These are phyloP conservation scores for Agrotis puta DNA, from an alignment of 2,888 invertebrate genomes.

Conservation along the genomic window DNA sequence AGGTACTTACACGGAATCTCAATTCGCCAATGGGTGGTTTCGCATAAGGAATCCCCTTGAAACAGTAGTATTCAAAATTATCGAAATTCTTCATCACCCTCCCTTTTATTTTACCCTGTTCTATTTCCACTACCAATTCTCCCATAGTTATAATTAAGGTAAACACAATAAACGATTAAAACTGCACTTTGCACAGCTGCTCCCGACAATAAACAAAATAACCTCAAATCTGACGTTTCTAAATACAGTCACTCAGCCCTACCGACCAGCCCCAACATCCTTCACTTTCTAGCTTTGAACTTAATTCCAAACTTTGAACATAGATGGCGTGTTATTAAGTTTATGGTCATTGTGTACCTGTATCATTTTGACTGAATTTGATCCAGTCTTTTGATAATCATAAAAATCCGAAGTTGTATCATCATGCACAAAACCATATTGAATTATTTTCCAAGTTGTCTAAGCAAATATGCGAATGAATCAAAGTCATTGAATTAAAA, in stretches of 20 bases:
- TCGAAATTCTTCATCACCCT: constrained; percentile 77
- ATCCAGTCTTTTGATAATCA: background rate
- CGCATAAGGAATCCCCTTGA: constrained; percentile 91
- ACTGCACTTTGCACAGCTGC: constrained; percentile 37
- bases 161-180: constrained; percentile 29
- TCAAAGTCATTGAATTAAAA: too few species aligned
- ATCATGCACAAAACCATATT: too few species aligned
- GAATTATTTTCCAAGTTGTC: too few species aligned
- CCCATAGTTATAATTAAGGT: constrained; percentile 15
- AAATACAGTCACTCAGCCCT: background rate
- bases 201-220: constrained; percentile 49
- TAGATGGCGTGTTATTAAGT: constrained; percentile 57
- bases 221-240: constrained; percentile 44
- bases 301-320: constrained; percentile 18
- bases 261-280: constrained; percentile 12
- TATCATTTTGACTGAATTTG: background rate
- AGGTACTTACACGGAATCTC: constrained; percentile 80
- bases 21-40: constrained; percentile 88
- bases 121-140: constrained; percentile 75
- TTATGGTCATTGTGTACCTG: background rate
- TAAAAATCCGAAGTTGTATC: too few species aligned
- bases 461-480: background rate
- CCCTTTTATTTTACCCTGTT: constrained; percentile 88
- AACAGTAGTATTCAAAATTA: constrained; percentile 83
- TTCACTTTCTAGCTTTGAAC: constrained; percentile 21